Conservation (phyloP, 2,888 invertebrate species). For the Luperina nickerlii region DNA sequence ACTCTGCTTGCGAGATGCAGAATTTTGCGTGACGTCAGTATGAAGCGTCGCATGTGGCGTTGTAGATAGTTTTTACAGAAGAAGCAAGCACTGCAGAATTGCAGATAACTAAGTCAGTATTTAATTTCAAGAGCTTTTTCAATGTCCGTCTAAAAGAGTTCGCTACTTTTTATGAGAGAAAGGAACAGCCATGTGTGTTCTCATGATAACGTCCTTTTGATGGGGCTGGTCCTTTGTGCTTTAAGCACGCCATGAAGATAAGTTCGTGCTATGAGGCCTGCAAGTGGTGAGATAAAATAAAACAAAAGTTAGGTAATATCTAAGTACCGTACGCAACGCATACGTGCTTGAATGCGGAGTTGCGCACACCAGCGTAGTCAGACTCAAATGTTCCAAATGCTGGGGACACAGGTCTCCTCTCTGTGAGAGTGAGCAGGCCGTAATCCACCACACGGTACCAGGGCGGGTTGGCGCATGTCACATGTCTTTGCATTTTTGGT, state of each 20-base stretch:
- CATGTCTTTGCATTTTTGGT: too few species aligned
- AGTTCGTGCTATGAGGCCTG: not conserved
- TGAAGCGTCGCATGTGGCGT: too few species aligned
- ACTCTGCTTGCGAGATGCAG: too few species aligned
- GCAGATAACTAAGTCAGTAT: not conserved
- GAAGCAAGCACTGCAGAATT: not conserved
- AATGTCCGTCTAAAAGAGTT: not conserved
- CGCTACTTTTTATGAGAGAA: not conserved
- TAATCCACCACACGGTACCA: too few species aligned
- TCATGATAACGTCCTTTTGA: conserved; percentile 9
- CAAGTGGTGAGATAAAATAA: not conserved
- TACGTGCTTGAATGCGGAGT: not conserved
- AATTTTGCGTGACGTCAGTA: too few species aligned
- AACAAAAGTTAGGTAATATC: not conserved
- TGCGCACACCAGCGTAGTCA: not conserved
- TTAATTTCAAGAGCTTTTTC: not conserved
- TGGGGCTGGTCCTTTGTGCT: not conserved
- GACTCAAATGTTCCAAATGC: not conserved
- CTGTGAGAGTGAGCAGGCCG: too few species aligned
- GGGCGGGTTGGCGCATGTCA: too few species aligned
- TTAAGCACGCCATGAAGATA: conserved; percentile 1
- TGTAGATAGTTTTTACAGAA: not conserved
- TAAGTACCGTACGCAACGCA: not conserved
- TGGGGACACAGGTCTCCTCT: too few species aligned
- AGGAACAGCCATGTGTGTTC: conserved; percentile 2